Conservation (phyloP, 2,113 vertebrate species). For the Seriola aureovittata region DNA sequence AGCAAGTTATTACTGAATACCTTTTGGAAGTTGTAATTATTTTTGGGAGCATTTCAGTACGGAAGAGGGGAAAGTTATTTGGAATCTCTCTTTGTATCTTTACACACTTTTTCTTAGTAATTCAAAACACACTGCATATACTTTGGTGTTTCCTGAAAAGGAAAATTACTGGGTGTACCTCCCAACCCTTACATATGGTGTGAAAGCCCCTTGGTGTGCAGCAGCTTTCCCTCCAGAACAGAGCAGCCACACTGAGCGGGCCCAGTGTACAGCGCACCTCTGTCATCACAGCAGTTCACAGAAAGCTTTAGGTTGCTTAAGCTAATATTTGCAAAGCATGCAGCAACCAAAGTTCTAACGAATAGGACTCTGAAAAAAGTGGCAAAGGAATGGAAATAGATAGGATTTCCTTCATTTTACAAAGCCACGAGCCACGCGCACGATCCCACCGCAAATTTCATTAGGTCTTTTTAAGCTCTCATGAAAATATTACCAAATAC, state of each 20-base stretch:
- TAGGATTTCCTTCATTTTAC: slow-evolving; percentile 92
- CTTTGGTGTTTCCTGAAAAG: slow-evolving; percentile 69
- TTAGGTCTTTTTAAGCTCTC: slow-evolving; percentile 94
- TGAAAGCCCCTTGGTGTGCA: slow-evolving; percentile 74
- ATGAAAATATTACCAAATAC: slow-evolving; percentile 95
- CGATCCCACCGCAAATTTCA: slow-evolving; percentile 92
- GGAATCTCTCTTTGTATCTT: slow-evolving; percentile 16
- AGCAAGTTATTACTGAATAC: no score
- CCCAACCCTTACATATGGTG: slow-evolving; percentile 57
- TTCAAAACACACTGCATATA: slow-evolving; percentile 50
- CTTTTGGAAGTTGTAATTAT: background rate
- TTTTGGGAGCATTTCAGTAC: slow-evolving; percentile 15
- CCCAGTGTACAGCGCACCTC: slow-evolving; percentile 66
- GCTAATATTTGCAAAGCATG: slow-evolving; percentile 85
- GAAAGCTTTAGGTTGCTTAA: slow-evolving; percentile 81
- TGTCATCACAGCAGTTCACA: slow-evolving; percentile 76
- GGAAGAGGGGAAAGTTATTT: slow-evolving; percentile 8
- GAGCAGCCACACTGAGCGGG: slow-evolving; percentile 65
- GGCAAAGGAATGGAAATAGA: slow-evolving; percentile 86
- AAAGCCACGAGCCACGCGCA: slow-evolving; percentile 92
- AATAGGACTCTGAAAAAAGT: slow-evolving; percentile 75
- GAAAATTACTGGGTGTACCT: slow-evolving; percentile 83
- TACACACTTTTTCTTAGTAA: slow-evolving; percentile 36
- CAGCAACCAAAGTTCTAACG: slow-evolving; percentile 83
- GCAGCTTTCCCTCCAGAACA: slow-evolving; percentile 73